Percentiles rank a stretch among this genome's conserved stretches.
Evolutionary conservation across 2,888 invertebrate genomes (phyloP).

Genomic region (Argynnis bischoffii): DNA sequence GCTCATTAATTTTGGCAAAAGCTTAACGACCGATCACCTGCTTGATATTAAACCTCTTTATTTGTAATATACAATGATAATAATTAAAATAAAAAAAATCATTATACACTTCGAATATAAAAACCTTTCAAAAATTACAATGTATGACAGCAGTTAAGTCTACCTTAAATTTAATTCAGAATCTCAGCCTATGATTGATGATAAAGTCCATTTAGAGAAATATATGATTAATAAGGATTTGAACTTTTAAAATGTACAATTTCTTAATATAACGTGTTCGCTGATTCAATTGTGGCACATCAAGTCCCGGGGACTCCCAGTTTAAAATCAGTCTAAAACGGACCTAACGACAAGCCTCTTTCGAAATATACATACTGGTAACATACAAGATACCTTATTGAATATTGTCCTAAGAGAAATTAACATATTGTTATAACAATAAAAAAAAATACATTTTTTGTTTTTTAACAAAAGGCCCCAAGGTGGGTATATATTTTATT

Average conservation of each 20-base stretch:
- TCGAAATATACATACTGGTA: constrained; percentile 62
- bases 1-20: too few species aligned
- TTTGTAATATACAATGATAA: not conserved
- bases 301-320: constrained; percentile 15
- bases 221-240: constrained; percentile 4
- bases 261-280: not conserved
- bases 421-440: constrained; percentile 2
- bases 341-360: constrained; percentile 63
- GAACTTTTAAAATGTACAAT: not conserved
- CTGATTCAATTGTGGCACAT: constrained; percentile 18
- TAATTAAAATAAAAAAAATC: not conserved
- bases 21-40: too few species aligned
- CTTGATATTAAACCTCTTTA: too few species aligned
- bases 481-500: not conserved
- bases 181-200: constrained; percentile 4
- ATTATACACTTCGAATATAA: constrained; percentile 3
- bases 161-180: constrained; percentile 2
- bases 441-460: not conserved
- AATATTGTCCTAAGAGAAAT: constrained; percentile 26
- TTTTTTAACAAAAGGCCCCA: too few species aligned
- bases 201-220: not conserved
- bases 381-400: constrained; percentile 46
- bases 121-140: constrained; percentile 1
- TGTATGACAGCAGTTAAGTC: not conserved
- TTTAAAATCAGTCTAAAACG: constrained; percentile 37